Evolutionary conservation across 35 echinoderm and acorn worm genomes (phyloP).

Genomic region (Chiridota heheva): DNA sequence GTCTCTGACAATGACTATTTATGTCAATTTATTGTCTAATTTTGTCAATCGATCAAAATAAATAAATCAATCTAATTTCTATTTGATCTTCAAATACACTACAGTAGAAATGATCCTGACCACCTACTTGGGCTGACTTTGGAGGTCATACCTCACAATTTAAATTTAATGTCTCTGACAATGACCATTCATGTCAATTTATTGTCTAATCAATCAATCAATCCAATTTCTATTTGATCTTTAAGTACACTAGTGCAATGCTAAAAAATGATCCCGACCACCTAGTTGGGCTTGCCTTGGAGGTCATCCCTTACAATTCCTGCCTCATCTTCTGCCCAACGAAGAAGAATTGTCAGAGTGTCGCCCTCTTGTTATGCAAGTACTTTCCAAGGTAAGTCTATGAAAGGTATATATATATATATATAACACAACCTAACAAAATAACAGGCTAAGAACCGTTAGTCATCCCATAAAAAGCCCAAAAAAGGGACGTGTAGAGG

Average conservation of each 20-base stretch:
- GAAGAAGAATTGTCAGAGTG: constrained; percentile 97
- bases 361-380: constrained; percentile 87
- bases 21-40: no score
- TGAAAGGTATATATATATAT: background rate
- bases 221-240: no score
- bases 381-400: constrained; percentile 66
- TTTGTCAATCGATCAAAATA: no score
- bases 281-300: constrained; percentile 75
- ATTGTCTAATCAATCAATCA: no score
- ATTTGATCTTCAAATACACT: no score
- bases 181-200: no score
- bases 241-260: constrained; percentile 71
- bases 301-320: constrained; percentile 83
- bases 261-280: constrained; percentile 82
- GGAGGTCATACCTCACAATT: constrained; percentile 86
- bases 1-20: no score
- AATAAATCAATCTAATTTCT: no score
- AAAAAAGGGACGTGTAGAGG: no score
- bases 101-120: constrained; percentile 83
- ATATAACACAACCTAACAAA: background rate
- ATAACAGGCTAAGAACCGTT: background rate
- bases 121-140: constrained; percentile 78
- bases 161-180: no score
- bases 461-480: no score
- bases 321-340: constrained; percentile 94